Evolutionary conservation across 2,888 invertebrate genomes (phyloP), one percentile per base, ranked within the genome.

Genomic region (Drosophila nigritarsus): DNA sequence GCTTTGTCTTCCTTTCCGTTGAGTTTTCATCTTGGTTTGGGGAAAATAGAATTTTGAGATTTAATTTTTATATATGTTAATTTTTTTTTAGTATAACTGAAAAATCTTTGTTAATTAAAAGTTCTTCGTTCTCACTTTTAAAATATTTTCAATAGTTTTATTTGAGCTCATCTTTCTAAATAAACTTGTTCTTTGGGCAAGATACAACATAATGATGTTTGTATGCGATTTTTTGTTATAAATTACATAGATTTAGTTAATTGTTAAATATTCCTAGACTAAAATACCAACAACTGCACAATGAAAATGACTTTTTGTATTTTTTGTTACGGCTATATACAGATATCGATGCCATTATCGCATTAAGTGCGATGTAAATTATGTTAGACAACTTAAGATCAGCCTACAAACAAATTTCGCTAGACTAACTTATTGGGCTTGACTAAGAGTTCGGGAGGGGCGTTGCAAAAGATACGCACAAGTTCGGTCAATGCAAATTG

Each of bases 111-210:
- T n/a, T 24, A 24, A 45, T 54, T 70, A 15, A 49, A 71, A 32
- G 0, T 30, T n/a, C 15, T 51, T 62, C 27, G 54, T 24, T 40
- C 7, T 45, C 42, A 59, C 1, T 49, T 56, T 53, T 59, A 70
- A 20, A 53, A 55, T 83, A 66, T 73, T 87, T 87, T 87, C 69
- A 75, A 65, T 82, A 62, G 69, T 74, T 87, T 84, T 81, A 72
- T 74, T 80, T 79, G 82, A 90, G 87, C 82, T 82, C 89, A 70
- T 79, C 87, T 75, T 75, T 73, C 76, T 82, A 89, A 80, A 85
- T 82, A 81, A 78, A 84, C 86, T 71, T 90, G 91, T 90, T 91
- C 91, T 91, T 91, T 91, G 91, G 91, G 91, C 92, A 91, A 91
- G 92, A 91, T 83, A 89, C 91, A 87, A 86, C 90, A 80, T 82